Evolutionary conservation across 2,888 invertebrate genomes (phyloP), one percentile per base, ranked within the genome.

Genomic region (Melitaea athalia): DNA sequence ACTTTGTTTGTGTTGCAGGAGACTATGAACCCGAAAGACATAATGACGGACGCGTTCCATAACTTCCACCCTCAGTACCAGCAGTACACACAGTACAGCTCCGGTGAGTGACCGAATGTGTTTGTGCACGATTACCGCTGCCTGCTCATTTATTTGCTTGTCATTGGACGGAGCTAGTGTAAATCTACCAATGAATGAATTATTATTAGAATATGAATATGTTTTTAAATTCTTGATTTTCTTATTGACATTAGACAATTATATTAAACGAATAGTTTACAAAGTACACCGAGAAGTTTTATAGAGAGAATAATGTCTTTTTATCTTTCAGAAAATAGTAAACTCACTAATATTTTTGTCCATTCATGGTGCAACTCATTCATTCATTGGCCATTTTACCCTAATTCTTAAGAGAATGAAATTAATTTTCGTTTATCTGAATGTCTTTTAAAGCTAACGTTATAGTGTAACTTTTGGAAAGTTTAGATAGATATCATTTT

Each of bases 11-110:
- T 24, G 2, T 49, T 45, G 14, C 86, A 98, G 97, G 98, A 98
- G 95, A 98, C 98, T 43, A 98, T 98, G 97, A 98, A 98, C 93
- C 98, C 98, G 69, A 97, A 98, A 94, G 99, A 99, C 93, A 99
- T 99, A 89, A 99, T 99, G 99, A 99, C 99, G 82, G 99, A 99
- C 91, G 99, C 99, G 85, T 99, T 99, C 93, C 99, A 99, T 92
- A 99, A 99, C 93, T 99, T 99, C 95, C 99, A 99, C 94, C 99
- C 99, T 65, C 99, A 99, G 88, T 99, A 99, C 93, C 99, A 99
- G 90, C 99, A 99, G 90, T 99, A 99, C 92, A 99, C 99, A 49
- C 99, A 99, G 91, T 98, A 98, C 87, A 98, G 97, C 93, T 97
- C 97, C 83, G 97, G 97, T 97, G 93, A 94, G 95, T 94, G 66